Base-by-base conservation (phyloP, 2,797 vertebrate species). In the Anabacerthia variegaticeps region DNA sequence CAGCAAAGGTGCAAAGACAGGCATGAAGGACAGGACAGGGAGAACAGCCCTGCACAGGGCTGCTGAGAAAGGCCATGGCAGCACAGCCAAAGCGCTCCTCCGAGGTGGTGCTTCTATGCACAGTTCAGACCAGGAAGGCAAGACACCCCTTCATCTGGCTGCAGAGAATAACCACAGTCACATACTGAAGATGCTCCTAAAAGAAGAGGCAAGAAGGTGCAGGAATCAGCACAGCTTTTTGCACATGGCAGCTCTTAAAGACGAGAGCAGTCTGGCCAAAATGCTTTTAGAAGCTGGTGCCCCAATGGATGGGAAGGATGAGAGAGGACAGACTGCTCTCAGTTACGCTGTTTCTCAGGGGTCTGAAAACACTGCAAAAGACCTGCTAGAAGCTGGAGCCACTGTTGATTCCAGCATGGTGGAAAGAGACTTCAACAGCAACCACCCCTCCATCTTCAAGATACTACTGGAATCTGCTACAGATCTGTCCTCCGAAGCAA, bases 31-130 rank as follows among this genome's bases (percentile, higher is more conserved):
- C 65, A 62, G 66, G 16, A 93, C 97, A 23, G 97, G 97, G 44
- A 97, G 92, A 75, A 98, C 97, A 54, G 95, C 98, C 51, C 96
- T 98, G 81, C 98, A 99, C 88, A 97, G 92, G 43, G 98, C 98
- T 44, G 97, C 98, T 61, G 97, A 96, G 85, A 97, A 93, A 54
- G 98, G 98, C 44, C 97, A 98, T 1, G 55, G 72, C 5, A 80
- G 94, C 4, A 95, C 96, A 48, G 95, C 92, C 9, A 78, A 81
- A 89, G 84, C 49, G 20, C 97, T 99, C 24, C 69, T 98, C 34
- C 93, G 2, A 36, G 88, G 93, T 3, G 98, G 97, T 24, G 97
- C 98, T 24, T 93, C 83, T 46, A 95, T 98, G 27, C 98, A 98
- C 67, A 39, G 89, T 71, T 62, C 92, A 76, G 97, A 98, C 92